Conservation (phyloP, 2,113 vertebrate species). For the Ctenomys sociabilis region DNA sequence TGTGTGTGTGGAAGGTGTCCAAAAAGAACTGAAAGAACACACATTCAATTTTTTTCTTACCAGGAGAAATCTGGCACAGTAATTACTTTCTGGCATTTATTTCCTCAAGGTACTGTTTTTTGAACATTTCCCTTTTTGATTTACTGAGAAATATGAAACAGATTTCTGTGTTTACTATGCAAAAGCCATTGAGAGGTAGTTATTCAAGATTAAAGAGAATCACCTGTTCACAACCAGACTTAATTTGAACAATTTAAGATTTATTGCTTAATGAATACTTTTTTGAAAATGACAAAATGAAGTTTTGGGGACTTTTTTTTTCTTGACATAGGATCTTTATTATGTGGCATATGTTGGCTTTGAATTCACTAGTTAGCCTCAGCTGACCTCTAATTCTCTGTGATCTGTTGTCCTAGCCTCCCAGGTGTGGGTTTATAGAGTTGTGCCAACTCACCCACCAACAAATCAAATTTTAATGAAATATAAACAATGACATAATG, state of each 20-base stretch:
- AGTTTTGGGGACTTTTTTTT: neutral
- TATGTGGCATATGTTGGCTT: neutral
- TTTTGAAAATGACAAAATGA: neutral
- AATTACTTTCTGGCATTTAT: constrained; percentile 1
- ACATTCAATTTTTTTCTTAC: neutral
- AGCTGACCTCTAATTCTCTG: neutral
- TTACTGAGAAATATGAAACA: neutral
- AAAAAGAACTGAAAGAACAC: neutral
- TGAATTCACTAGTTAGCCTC: neutral
- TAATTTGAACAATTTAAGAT: neutral
- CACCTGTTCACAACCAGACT: neutral
- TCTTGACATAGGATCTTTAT: neutral
- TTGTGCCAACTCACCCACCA: neutral
- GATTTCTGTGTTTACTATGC: neutral
- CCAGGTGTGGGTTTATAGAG: neutral
- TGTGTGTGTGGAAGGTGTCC: too few species aligned
- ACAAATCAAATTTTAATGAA: neutral
- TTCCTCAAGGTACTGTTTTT: neutral
- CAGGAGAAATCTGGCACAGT: neutral
- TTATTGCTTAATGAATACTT: neutral
- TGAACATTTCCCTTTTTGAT: neutral
- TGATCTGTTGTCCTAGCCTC: neutral
- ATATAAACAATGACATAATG: neutral
- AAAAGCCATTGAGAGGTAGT: neutral
- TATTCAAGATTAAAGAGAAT: neutral